Evolutionary conservation across 2,797 vertebrate species (phyloP), one percentile per base, ranked within the genome.

Genomic region (Heteromormyrus szaboi): DNA sequence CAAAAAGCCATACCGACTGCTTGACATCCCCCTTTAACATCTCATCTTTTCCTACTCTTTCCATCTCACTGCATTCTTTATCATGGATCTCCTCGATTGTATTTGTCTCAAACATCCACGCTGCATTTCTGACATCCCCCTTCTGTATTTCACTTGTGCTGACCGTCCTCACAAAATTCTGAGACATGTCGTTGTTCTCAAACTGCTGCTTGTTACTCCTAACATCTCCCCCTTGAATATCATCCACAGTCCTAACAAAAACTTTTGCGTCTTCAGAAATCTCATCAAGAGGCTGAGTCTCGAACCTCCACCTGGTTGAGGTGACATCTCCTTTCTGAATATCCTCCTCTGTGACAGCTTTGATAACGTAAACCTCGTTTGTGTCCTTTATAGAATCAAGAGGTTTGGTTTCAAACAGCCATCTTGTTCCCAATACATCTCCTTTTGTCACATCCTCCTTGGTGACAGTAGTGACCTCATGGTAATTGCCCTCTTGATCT

Each of bases 331-430:
- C 98, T 93, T 97, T 98, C 89, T 97, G 95, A 91, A 97, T 94
- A 91, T 98, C 97, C 92, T 98, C 96, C 88, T 99, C 96, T 51
- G 97, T 98, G 91, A 99, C 97, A 81, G 97, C 96, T 94, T 97
- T 97, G 89, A 99, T 97, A 51, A 98, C 29, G 90, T 98, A 98
- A 37, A 99, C 95, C 65, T 96, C 96, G 88, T 98, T 95, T n/a
- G 95, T 96, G 89, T 97, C 95, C 90, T 95, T 97, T 91, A 98
- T 97, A 33, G 97, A 96, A 68, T 97, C 97, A 11, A 99, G 93
- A n/a, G 98, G 97, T 89, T 98, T 98, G 33, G 98, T 99, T 96
- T 98, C 98, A 96, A 99, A 99, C 92, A 98, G 92, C 98, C 98
- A 99, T 14, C 97, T 96, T 8, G 97, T 96, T 81, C 97, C 97